Percentiles rank a stretch among this genome's conserved stretches.
Conservation (phyloP, 2,113 vertebrate species). For the Conger conger region DNA sequence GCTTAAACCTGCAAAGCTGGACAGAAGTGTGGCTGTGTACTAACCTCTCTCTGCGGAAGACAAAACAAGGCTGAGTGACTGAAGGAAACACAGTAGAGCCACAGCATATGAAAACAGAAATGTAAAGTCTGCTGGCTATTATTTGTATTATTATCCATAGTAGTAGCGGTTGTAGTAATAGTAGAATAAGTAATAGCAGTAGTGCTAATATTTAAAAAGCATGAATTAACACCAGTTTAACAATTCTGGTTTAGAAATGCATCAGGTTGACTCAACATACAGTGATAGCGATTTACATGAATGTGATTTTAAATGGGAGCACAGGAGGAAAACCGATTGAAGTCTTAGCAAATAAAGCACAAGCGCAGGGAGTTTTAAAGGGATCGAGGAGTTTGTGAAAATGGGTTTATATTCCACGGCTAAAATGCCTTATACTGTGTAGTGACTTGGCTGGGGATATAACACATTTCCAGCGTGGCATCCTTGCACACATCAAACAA, state of each 20-base stretch:
- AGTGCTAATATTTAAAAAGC: neutral
- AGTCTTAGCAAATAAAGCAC: neutral
- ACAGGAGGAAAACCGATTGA: neutral
- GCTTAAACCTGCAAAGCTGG: slow-evolving; percentile 16
- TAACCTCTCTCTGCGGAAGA: slow-evolving; percentile 1
- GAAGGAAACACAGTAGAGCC: neutral
- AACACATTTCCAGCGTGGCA: neutral
- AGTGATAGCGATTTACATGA: neutral
- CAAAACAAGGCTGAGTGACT: slow-evolving; percentile 15
- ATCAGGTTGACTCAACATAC: neutral
- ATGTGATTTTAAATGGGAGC: neutral
- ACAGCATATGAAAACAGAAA: neutral
- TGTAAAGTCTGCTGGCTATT: neutral
- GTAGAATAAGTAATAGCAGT: neutral
- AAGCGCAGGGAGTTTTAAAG: neutral
- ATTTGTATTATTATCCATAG: neutral
- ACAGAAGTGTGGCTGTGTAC: neutral
- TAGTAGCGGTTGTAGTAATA: neutral
- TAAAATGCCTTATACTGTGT: neutral
- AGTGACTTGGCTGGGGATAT: neutral
- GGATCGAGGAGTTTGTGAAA: neutral
- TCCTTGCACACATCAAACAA: neutral
- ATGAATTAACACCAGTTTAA: neutral
- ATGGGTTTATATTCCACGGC: neutral
- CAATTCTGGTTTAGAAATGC: neutral